Percentiles rank a stretch among this genome's conserved stretches.
phyloP scores from a whole-genome alignment of 64 coral and sea anemone species.

The Cladopsammia gracilis region DNA sequence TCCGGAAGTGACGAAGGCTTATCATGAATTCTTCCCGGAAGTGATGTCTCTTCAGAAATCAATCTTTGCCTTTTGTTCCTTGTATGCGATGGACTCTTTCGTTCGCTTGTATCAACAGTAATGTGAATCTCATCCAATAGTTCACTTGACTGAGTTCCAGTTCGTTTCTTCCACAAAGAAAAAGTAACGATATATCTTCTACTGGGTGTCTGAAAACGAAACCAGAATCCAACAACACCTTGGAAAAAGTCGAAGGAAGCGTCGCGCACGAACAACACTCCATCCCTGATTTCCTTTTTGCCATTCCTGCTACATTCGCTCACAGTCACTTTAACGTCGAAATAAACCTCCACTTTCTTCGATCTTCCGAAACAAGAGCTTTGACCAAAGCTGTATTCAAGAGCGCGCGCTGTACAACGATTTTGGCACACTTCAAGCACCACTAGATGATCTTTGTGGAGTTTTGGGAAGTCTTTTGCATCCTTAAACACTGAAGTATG shows the following conservation, averaged over 20 bases:
- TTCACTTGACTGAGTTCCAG: neutral
- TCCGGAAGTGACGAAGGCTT: no score
- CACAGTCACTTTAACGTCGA: neutral
- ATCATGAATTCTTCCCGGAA: no score
- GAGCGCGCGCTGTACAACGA: neutral
- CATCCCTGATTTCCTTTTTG: neutral
- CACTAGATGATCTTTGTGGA: neutral
- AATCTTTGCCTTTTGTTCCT: no score
- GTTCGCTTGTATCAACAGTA: slow-evolving; percentile 3
- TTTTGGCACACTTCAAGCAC: slow-evolving; percentile 22
- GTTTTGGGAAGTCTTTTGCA: neutral
- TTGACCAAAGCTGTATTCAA: neutral
- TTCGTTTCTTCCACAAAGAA: neutral
- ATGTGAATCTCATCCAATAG: neutral
- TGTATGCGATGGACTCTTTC: neutral
- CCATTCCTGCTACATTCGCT: neutral
- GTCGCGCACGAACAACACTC: neutral
- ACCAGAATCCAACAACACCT: slow-evolving; percentile 17
- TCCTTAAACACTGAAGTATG: neutral
- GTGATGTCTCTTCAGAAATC: no score
- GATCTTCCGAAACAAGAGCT: neutral
- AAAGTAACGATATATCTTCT: neutral
- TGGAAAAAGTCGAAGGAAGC: neutral
- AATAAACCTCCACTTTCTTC: neutral
- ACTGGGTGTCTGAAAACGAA: neutral